Evolutionary conservation across 2,797 vertebrate species (phyloP).

Genomic region (Apodemus agrarius): DNA sequence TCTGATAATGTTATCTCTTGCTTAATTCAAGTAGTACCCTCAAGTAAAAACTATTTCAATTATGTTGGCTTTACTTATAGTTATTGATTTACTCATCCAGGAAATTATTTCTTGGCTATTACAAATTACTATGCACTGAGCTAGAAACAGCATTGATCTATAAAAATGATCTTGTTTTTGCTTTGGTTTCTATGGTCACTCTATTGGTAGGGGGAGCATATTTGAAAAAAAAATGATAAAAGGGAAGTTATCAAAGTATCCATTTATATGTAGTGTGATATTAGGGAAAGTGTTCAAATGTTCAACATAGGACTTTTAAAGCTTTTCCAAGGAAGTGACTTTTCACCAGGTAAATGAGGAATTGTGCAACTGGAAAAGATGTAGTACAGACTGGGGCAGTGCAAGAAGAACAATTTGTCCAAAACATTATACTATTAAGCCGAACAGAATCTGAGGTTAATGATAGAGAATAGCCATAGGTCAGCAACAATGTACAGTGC

Average conservation of each 20-base stretch:
- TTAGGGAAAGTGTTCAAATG: not conserved
- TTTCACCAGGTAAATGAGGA: not conserved
- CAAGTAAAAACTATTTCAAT: not conserved
- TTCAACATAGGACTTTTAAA: not conserved
- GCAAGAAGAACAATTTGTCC: not conserved
- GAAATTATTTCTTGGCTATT: not conserved
- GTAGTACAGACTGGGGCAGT: not conserved
- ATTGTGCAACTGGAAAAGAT: not conserved
- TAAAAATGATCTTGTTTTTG: not conserved
- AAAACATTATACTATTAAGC: not conserved
- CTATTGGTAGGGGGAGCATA: not conserved
- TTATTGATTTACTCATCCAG: slow-evolving; percentile 13
- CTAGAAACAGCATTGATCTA: not conserved
- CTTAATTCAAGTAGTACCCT: not conserved
- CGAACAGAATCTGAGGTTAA: slow-evolving; percentile 29
- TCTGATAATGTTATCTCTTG: not conserved
- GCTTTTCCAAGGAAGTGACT: not conserved
- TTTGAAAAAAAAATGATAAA: not conserved
- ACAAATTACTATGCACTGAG: not conserved
- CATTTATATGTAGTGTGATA: not conserved
- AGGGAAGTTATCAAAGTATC: not conserved
- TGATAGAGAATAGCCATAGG: not conserved
- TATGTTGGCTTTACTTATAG: not conserved
- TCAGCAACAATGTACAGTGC: not conserved
- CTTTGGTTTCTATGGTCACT: not conserved